Evolutionary conservation across 2,113 vertebrate genomes (phyloP), one percentile per base, ranked within the genome.

Genomic region (Gopherus flavomarginatus): DNA sequence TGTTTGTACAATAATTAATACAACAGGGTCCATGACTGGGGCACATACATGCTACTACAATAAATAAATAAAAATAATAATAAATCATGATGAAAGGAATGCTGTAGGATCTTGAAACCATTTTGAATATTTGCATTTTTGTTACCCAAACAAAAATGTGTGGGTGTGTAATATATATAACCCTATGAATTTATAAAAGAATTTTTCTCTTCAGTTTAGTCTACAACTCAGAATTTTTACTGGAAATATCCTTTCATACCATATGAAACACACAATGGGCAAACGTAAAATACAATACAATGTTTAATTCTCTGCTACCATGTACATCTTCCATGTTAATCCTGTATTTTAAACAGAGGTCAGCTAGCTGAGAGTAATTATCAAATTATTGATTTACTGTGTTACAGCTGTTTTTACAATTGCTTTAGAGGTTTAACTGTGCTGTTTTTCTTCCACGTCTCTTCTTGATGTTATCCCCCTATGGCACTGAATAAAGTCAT

Each of bases 361-460:
- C 96, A 97, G 89, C 88, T 82, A 89, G 94, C 94, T 95, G 92
- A 86, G 91, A 95, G 94, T 93, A 97, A 97, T 97, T 97, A 97
- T 95, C 96, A 97, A 97, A 97, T 97, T 96, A 97, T 97, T 97
- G 97, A 97, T 97, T 97, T 96, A 92, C 86, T 86, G 91, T 86
- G 88, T 88, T 97, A 95, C 91, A 91, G 83, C 92, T 92, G 82
- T 89, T 97, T 94, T 96, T 93, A 96, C 96, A 96, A 96, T 97
- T 97, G 90, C 96, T 97, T 94, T 84, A 86, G 96, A 94, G 96
- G 91, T 92, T 96, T 96, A 96, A 90, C 82, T 87, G 82, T 82
- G 90, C 59, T 95, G 77, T 92, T 91, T 95, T 97, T 96, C 91
- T 97, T 94, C 92, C 92, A 75, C 90, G 78, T 94, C 92, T 97